These are phyloP conservation scores for Sycophila texana DNA, from an alignment of 2,888 invertebrate species.

Conservation along the genomic window DNA sequence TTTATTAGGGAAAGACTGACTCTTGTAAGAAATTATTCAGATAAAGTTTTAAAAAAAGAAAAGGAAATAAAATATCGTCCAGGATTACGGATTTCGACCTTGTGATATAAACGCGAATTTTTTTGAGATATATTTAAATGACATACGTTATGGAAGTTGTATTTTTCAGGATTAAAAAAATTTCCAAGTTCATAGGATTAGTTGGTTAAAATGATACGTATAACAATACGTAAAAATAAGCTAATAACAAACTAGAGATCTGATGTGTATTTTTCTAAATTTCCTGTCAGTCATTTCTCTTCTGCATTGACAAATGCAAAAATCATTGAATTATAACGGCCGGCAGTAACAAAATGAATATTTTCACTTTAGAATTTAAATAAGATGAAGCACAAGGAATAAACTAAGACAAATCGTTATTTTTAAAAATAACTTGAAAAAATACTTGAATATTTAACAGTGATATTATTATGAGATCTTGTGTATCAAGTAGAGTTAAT, in stretches of 20 bases:
- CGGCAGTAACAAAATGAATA: constrained; percentile 2
- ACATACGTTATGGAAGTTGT: constrained; percentile 51
- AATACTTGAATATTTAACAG: constrained; percentile 39
- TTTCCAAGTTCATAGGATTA: constrained; percentile 47
- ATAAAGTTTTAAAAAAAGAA: constrained; percentile 35
- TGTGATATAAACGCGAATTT: constrained; percentile 53
- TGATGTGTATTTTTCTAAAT: constrained; percentile 67
- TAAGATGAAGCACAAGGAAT: constrained; percentile 33
- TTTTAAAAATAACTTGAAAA: constrained; percentile 29
- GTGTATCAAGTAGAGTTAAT: constrained; percentile 41
- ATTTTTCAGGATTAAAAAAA: constrained; percentile 65
- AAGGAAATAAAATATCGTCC: constrained; percentile 39
- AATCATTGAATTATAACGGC: constrained; percentile 1
- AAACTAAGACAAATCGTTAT: constrained; percentile 15
- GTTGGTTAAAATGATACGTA: constrained; percentile 52
- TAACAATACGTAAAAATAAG: constrained; percentile 35
- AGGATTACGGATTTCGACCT: constrained; percentile 50
- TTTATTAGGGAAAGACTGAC: constrained; percentile 42
- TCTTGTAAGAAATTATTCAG: constrained; percentile 25
- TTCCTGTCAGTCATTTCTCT: constrained; percentile 53
- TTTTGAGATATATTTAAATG: constrained; percentile 48
- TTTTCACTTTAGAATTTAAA: constrained; percentile 25
- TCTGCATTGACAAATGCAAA: constrained; percentile 3
- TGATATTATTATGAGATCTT: constrained; percentile 53
- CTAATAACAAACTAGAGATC: constrained; percentile 38